Evolutionary conservation across 1,140 invertebrate genomes (phyloP).

Genomic region (Drosophila truncata): DNA sequence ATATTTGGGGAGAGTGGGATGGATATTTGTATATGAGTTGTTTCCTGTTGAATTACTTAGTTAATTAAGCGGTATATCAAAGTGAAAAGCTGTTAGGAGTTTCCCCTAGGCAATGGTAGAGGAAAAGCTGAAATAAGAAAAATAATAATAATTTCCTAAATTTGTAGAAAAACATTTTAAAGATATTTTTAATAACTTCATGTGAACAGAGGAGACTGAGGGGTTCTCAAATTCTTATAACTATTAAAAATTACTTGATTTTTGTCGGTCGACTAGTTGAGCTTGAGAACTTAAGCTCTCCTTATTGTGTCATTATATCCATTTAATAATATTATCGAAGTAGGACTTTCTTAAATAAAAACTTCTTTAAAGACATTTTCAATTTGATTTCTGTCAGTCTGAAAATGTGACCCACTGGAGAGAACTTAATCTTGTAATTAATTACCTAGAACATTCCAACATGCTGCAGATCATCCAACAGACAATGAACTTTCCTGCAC

Average conservation of each 20-base stretch:
- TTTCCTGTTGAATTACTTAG: conserved; percentile 81
- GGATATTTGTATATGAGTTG: conserved; percentile 34
- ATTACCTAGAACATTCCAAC: conserved; percentile 20
- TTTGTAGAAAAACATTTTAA: neutral
- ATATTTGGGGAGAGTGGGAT: conserved; percentile 35
- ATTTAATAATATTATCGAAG: too few relatives aligned
- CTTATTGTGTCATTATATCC: too few relatives aligned
- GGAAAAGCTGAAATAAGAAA: conserved; percentile 1
- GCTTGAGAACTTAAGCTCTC: too few relatives aligned
- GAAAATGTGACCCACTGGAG: neutral
- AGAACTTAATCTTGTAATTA: conserved; percentile 7
- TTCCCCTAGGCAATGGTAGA: neutral
- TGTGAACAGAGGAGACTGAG: too few relatives aligned
- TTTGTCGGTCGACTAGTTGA: too few relatives aligned
- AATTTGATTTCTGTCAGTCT: neutral
- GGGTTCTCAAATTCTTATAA: too few relatives aligned
- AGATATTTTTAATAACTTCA: too few relatives aligned
- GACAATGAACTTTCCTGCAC: conserved; percentile 16
- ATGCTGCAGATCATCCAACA: conserved; percentile 6
- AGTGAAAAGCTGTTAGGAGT: conserved; percentile 48
- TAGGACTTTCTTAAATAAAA: too few relatives aligned
- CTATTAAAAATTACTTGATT: too few relatives aligned
- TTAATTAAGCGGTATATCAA: conserved; percentile 73
- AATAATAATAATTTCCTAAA: neutral
- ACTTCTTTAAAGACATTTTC: neutral